These are phyloP conservation scores for Torymus auratus DNA, from an alignment of 2,888 invertebrate genomes.

Conservation along the genomic window DNA sequence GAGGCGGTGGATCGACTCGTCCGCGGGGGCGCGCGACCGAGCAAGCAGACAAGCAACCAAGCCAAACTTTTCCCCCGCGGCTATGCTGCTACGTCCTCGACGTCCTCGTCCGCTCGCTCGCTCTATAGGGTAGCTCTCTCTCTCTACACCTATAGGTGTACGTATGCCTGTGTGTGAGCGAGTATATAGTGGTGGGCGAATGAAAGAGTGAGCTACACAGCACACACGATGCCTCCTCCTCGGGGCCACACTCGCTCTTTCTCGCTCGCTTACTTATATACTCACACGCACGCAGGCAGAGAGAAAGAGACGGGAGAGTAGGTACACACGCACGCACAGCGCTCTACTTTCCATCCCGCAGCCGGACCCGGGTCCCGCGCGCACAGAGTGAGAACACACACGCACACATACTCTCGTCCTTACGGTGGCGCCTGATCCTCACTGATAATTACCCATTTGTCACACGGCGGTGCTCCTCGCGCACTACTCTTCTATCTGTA, in stretches of 20 bases:
- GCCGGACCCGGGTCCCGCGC: slow-evolving; percentile 47
- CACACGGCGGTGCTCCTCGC: slow-evolving; percentile 59
- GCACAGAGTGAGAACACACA: background rate
- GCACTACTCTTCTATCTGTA: too few species aligned
- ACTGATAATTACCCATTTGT: slow-evolving; percentile 74
- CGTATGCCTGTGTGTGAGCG: background rate
- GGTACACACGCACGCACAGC: slow-evolving; percentile 27
- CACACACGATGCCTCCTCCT: slow-evolving; percentile 13
- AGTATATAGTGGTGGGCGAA: background rate
- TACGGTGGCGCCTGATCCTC: background rate
- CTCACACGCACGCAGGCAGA: slow-evolving; percentile 49
- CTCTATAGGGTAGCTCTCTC: background rate
- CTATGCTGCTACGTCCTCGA: too few species aligned
- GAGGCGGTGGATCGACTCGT: slow-evolving; percentile 24
- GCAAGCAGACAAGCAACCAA: slow-evolving; percentile 10
- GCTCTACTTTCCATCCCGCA: slow-evolving; percentile 49
- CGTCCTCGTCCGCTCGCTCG: slow-evolving; percentile 10
- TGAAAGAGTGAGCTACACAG: background rate
- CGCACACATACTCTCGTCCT: slow-evolving; percentile 21
- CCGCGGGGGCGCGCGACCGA: too few species aligned
- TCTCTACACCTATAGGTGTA: background rate
- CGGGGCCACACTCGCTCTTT: background rate
- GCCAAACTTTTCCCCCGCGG: too few species aligned
- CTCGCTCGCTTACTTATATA: slow-evolving; percentile 28
- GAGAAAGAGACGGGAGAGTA: background rate